Base-by-base conservation (phyloP, 2,113 vertebrate species). In the Eclectus roratus region DNA sequence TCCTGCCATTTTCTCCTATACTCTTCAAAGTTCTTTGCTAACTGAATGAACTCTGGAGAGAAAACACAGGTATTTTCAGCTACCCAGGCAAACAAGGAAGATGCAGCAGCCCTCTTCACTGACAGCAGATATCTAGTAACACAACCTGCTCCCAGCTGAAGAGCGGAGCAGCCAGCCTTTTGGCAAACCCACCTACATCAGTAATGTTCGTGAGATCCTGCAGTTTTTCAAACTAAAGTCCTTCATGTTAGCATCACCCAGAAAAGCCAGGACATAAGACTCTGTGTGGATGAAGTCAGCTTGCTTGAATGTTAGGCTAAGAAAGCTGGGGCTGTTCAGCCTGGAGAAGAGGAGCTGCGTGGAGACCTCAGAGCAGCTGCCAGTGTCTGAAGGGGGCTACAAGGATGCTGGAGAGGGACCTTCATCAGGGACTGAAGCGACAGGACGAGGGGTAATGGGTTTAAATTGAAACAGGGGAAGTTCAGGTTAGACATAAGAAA, bases 21-120 rank as follows among this genome's bases (percentile, higher is more conserved):
- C 47, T 99, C 98, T 47, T 99, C 99, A 61, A 99, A 99, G 97
- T 98, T 99, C 93, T 98, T 98, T 0, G 98, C 99, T 97, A 99
- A 95, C 96, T 99, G 99, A 82, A 99, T 99, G 80, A 99, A 99
- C 96, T 98, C 99, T 99, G 96, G 29, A 82, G 41, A 86, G 44
- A 44, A 21, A 17, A 41, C 9, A 83, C 0, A 2, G 0, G 5
- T 2, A 47, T 21, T 24, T 28, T 79, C 1, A 86, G 58, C 21
- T 20, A 80, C 94, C n/a, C 60, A 73, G 23, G 37, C 70, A 71
- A 80, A 72, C 33, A 73, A 61, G 74, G 25, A 23, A 79, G 61
- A 85, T 27, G 43, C 60, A 56, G 66, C 81, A 88, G 52, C 70
- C 13, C 35, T 92, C 63, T 55, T 39, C 20, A 2, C 13, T 33